Percentiles rank a stretch among this genome's conserved stretches.
Conservation (phyloP, 2,113 vertebrate genomes). For the Platichthys stellatus region DNA sequence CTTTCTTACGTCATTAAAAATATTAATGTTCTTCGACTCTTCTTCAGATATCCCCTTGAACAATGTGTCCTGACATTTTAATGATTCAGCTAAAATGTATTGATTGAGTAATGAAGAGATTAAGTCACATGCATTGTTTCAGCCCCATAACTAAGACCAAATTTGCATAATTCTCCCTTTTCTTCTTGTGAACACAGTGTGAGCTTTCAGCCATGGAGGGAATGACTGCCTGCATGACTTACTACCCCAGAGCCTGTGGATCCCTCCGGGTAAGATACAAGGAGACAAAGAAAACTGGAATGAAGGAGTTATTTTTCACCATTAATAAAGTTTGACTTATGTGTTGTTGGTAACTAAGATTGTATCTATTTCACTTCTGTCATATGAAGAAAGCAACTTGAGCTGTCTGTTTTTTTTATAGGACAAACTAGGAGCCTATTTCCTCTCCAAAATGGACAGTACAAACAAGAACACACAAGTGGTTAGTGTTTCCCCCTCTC, state of each 20-base stretch:
- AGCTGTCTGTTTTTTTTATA: constrained; percentile 48
- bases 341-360: neutral
- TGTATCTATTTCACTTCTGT: neutral
- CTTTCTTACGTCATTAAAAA: no score
- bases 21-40: no score
- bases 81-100: no score
- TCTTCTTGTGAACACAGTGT: constrained; percentile 76
- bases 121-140: neutral
- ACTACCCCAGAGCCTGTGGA: constrained; percentile 90
- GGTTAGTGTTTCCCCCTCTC: constrained; percentile 64
- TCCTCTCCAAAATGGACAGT: constrained; percentile 87
- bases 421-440: constrained; percentile 90
- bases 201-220: constrained; percentile 89
- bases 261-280: constrained; percentile 84
- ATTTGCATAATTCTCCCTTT: neutral
- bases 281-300: neutral
- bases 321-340: neutral
- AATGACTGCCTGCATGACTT: constrained; percentile 89
- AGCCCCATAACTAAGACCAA: neutral
- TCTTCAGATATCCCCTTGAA: no score
- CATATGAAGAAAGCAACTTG: neutral
- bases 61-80: no score
- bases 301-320: neutral
- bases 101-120: no score
- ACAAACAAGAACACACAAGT: constrained; percentile 85